Evolutionary conservation across 1,140 invertebrate species (phyloP).

Genomic region (Bombus turneri): DNA sequence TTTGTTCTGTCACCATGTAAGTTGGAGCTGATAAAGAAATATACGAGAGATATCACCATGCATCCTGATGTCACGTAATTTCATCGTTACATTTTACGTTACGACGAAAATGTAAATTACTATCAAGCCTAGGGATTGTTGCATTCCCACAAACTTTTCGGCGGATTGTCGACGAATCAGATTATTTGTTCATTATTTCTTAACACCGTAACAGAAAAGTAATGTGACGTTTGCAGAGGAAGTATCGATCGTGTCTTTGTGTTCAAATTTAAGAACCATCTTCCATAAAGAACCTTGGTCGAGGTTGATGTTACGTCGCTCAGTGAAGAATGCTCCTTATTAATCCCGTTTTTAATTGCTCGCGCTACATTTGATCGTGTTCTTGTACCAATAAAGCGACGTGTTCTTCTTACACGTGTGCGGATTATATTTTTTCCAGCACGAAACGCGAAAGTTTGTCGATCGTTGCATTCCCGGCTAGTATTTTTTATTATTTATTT

Average conservation of each 20-base stretch:
- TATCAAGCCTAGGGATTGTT: not conserved
- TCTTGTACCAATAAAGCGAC: not conserved
- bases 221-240: not conserved
- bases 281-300: not conserved
- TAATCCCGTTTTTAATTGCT: slow-evolving; percentile 17
- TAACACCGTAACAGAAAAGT: not conserved
- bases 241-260: not conserved
- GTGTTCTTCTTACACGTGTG: not conserved
- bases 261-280: not conserved
- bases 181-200: not conserved
- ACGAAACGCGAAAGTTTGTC: not conserved
- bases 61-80: not conserved
- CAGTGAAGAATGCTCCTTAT: slow-evolving; percentile 3
- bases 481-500: too few species aligned
- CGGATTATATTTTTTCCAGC: not conserved
- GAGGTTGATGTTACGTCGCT: not conserved
- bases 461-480: not conserved
- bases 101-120: not conserved
- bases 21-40: not conserved
- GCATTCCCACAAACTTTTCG: not conserved
- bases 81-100: not conserved
- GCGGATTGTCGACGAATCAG: not conserved
- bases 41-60: not conserved
- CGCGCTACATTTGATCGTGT: not conserved
- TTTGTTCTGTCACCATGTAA: not conserved